These are phyloP conservation scores for Oplegnathus fasciatus DNA, from an alignment of 2,113 vertebrate genomes.

Conservation along the genomic window DNA sequence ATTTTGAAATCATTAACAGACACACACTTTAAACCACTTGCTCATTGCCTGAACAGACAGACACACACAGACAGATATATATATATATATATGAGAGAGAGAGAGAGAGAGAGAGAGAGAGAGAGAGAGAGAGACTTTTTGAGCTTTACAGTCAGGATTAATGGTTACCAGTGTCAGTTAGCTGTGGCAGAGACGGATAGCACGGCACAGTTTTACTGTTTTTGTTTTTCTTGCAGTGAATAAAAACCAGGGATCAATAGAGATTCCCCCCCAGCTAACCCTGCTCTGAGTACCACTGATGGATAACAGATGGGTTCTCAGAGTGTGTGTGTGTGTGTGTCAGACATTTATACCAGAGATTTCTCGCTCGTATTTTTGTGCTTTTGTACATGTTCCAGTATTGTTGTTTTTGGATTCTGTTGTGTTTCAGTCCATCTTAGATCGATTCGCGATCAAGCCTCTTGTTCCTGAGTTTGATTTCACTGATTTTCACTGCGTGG, in stretches of 20 bases:
- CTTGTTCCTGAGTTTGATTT: conserved; percentile 23
- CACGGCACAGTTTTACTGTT: conserved; percentile 54
- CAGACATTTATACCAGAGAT: conserved; percentile 12
- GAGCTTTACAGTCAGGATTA: conserved; percentile 32
- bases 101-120: no score
- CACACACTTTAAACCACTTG: conserved; percentile 21
- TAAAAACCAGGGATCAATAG: conserved; percentile 74
- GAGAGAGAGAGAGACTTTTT: no score
- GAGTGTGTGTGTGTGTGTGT: conserved; percentile 31
- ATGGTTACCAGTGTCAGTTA: conserved; percentile 49
- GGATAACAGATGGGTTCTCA: conserved; percentile 74
- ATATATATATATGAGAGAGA: no score
- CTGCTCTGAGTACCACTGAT: conserved; percentile 67
- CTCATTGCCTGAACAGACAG: neutral
- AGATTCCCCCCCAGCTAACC: conserved; percentile 51
- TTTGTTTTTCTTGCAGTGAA: conserved; percentile 59
- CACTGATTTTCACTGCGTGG: conserved; percentile 10
- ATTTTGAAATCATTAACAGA: conserved; percentile 51
- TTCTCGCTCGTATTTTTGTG: conserved; percentile 2
- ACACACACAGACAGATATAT: neutral
- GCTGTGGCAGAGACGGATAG: conserved; percentile 28
- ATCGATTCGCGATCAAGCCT: conserved; percentile 42
- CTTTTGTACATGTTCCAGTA: conserved; percentile 19
- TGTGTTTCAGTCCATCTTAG: conserved; percentile 29
- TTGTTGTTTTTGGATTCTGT: conserved; percentile 43